Evolutionary conservation across 2,797 vertebrate species (phyloP).

Genomic region (Neosalanx taihuensis): DNA sequence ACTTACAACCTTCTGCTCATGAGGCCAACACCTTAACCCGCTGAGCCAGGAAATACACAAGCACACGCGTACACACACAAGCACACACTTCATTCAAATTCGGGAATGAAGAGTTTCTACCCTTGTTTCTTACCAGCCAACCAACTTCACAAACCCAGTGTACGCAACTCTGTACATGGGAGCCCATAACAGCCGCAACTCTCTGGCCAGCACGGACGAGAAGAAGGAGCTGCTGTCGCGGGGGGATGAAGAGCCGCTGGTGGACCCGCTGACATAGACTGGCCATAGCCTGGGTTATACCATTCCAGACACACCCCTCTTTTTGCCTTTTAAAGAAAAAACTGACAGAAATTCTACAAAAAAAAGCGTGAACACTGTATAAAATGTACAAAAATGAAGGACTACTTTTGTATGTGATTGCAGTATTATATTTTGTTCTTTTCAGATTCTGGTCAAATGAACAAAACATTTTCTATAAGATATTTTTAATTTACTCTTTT

Average conservation of each 20-base stretch:
- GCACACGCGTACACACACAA: not conserved
- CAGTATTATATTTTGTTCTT: slow-evolving; percentile 83
- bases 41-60: not conserved
- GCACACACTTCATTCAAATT: not conserved
- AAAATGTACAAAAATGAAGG: slow-evolving; percentile 85
- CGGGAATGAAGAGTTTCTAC: slow-evolving; percentile 20
- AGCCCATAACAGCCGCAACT: slow-evolving; percentile 91
- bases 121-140: slow-evolving; percentile 73
- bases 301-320: slow-evolving; percentile 60
- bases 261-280: slow-evolving; percentile 87
- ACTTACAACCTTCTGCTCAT: too few relatives aligned
- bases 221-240: slow-evolving; percentile 91
- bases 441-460: slow-evolving; percentile 71
- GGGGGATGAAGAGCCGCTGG: slow-evolving; percentile 87
- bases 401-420: slow-evolving; percentile 88
- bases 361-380: slow-evolving; percentile 75
- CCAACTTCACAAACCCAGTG: slow-evolving; percentile 97
- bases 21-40: too few relatives aligned
- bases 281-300: slow-evolving; percentile 41
- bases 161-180: slow-evolving; percentile 99
- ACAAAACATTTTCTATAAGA: slow-evolving; percentile 73
- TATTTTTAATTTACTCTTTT: slow-evolving; percentile 71
- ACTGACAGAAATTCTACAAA: slow-evolving; percentile 56
- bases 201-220: slow-evolving; percentile 96
- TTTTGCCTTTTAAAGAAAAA: slow-evolving; percentile 72